Conservation (phyloP, 2,113 vertebrate species). For the Abramis brama region DNA sequence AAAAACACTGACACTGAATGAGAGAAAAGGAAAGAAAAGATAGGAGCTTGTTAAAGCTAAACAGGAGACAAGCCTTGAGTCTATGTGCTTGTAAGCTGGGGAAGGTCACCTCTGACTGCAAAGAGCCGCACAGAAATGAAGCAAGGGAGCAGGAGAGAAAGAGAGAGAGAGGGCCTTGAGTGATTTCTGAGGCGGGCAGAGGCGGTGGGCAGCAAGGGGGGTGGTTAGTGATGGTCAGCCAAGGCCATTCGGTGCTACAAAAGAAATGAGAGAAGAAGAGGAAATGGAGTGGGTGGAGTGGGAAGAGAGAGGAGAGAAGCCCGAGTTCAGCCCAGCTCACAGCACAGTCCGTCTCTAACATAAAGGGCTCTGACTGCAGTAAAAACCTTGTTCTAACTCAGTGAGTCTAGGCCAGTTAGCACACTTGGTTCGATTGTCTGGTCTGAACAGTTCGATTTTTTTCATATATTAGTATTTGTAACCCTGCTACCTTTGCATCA, state of each 20-base stretch:
- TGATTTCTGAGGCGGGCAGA: slow-evolving; percentile 31
- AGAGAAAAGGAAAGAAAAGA: slow-evolving; percentile 37
- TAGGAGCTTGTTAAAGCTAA: slow-evolving; percentile 45
- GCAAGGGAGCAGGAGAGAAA: slow-evolving; percentile 8
- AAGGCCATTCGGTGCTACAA: slow-evolving; percentile 30
- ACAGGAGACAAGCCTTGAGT: slow-evolving; percentile 29
- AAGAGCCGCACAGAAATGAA: slow-evolving; percentile 23
- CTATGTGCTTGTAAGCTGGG: slow-evolving; percentile 50
- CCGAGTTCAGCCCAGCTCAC: slow-evolving; percentile 31
- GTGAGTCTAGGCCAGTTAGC: not conserved
- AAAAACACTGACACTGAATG: slow-evolving; percentile 51
- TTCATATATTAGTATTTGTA: not conserved
- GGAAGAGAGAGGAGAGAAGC: slow-evolving; percentile 64
- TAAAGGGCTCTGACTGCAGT: slow-evolving; percentile 13
- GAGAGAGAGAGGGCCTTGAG: slow-evolving; percentile 38
- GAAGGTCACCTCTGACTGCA: slow-evolving; percentile 53
- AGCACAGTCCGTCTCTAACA: slow-evolving; percentile 10
- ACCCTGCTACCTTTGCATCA: not conserved
- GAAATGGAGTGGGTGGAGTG: slow-evolving; percentile 37
- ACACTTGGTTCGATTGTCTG: not conserved
- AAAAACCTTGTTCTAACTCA: slow-evolving; percentile 3
- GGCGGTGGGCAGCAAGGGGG: slow-evolving; percentile 24
- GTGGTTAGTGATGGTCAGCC: slow-evolving; percentile 47
- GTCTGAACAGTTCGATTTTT: not conserved
- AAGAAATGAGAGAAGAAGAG: slow-evolving; percentile 39